Evolutionary conservation across 2,797 vertebrate genomes (phyloP).

Genomic region (Semaprochilodus insignis): DNA sequence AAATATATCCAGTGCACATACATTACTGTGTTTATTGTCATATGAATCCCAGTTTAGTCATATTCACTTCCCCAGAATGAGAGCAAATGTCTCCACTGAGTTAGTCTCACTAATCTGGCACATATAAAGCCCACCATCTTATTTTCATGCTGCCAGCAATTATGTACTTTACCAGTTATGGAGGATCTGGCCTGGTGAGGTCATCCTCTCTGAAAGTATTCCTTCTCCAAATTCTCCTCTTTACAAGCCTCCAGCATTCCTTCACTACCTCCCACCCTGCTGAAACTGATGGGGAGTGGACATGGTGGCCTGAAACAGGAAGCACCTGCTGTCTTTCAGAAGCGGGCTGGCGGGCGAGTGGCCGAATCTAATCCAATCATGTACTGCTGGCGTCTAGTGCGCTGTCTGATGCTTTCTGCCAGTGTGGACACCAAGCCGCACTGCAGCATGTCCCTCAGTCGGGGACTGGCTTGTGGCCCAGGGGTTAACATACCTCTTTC

Average conservation of each 20-base stretch:
- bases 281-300: neutral
- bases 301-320: conserved; percentile 1
- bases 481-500: neutral
- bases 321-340: neutral
- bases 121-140: neutral
- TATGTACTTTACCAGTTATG: neutral
- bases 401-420: neutral
- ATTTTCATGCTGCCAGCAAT: neutral
- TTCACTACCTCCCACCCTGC: neutral
- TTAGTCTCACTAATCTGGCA: neutral
- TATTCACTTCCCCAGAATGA: neutral
- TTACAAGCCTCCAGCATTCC: conserved; percentile 10
- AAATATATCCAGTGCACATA: neutral
- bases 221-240: neutral
- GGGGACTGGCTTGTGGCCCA: neutral
- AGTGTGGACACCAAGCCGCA: neutral
- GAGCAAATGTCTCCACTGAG: no score
- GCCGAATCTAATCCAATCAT: conserved; percentile 6
- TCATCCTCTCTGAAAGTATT: neutral
- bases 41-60: neutral
- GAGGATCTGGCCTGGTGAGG: neutral
- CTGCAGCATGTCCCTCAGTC: neutral
- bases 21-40: neutral
- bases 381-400: neutral
- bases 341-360: neutral